Evolutionary conservation across 2,113 vertebrate species (phyloP), one percentile per base, ranked within the genome.

Genomic region (Athene cunicularia): DNA sequence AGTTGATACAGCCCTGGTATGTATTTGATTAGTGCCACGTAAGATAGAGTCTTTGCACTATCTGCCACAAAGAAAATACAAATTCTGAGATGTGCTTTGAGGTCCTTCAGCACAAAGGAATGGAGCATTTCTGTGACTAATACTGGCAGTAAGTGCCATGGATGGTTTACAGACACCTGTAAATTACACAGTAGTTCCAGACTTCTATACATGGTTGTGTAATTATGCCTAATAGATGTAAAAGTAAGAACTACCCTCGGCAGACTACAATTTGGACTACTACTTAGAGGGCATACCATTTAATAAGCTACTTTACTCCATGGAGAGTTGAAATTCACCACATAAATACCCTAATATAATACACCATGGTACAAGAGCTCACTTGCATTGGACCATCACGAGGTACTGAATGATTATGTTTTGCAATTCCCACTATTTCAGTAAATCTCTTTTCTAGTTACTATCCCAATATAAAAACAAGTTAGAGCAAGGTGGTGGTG

Each of bases 1-100:
- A 58, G 32, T 0, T n/a, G 49, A 33, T 52, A 21, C 16, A 75
- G 20, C 33, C 47, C 35, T 6, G 39, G 28, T 79, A 14, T 37
- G 6, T 11, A 64, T 11, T 28, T 39, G n/a, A 12, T 20, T 3
- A 53, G 15, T 11, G 14, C 32, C 55, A 43, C 2, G 0, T 19
- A 52, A 77, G 5, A 41, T 5, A 32, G 32, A 56, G 21, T 12
- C 71, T 66, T 60, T 53, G 50, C 67, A 90, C 45, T 4, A 37
- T 21, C 50, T 91, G 45, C 45, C 73, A 62, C 55, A 6, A 24
- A 33, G 24, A 66, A 68, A 73, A 70, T 3, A 70, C 41, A 84
- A 70, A 70, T 45, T 64, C n/a, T 15, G 59, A 62, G 41, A 41
- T 5, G 22, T 4, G 33, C 60, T 90, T 59, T 63, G 83, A 83